A percentile compares a stretch with the other conserved stretches of the same genome.
phyloP scores from a whole-genome alignment of 1,140 invertebrate genomes.

The Mamestra configurata region DNA sequence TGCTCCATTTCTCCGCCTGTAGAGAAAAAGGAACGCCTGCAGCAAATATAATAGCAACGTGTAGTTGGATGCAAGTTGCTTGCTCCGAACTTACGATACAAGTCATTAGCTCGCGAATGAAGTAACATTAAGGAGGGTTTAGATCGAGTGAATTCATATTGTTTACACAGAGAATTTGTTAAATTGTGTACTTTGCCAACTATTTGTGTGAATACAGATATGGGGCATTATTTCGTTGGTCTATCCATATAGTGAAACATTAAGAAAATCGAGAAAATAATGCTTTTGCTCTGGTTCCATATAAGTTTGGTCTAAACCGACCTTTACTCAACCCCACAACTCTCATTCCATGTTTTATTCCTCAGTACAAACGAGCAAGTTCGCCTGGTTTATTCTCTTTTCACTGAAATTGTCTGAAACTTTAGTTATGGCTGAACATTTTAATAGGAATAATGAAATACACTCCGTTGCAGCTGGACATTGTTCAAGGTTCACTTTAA shows the following conservation, averaged over 20 bases:
- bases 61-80: not conserved
- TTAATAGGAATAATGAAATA: not conserved
- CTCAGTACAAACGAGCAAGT: not conserved
- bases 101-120: not conserved
- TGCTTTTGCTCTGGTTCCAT: no score
- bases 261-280: no score
- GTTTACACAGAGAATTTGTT: no score
- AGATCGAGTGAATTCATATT: no score
- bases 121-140: not conserved
- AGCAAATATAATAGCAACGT: conserved; percentile 15
- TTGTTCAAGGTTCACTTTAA: not conserved
- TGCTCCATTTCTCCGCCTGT: not conserved
- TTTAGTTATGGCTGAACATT: conserved; percentile 9
- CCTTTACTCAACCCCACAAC: not conserved
- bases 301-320: no score
- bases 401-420: not conserved
- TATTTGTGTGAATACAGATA: no score
- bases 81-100: conserved; percentile 9
- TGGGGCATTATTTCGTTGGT: no score
- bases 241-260: no score
- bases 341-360: not conserved
- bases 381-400: not conserved
- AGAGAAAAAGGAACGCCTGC: not conserved
- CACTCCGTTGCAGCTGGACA: not conserved
- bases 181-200: no score